Conservation (phyloP, 1,140 invertebrate species). For the Ridgeia piscesae region DNA sequence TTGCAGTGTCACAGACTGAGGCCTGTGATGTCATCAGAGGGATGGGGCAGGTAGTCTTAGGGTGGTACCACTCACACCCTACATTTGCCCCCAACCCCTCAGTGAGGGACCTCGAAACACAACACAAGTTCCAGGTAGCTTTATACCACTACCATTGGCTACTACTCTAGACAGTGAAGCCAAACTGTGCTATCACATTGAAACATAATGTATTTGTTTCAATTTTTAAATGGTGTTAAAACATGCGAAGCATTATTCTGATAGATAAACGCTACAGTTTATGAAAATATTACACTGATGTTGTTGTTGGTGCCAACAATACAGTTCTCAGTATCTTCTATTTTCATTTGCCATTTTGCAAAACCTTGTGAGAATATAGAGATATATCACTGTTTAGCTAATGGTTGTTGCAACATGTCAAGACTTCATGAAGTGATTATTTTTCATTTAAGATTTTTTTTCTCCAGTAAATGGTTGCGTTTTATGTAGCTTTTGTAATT, state of each 20-base stretch:
- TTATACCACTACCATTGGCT: not conserved
- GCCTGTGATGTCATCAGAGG: constrained; percentile 62
- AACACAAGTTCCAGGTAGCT: constrained; percentile 59
- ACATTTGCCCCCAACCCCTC: constrained; percentile 84
- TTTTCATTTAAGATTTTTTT: not conserved
- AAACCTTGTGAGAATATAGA: not conserved
- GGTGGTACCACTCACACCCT: constrained; percentile 97
- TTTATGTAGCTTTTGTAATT: not conserved
- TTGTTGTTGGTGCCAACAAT: not conserved
- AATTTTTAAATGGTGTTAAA: too few relatives aligned
- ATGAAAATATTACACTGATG: not conserved
- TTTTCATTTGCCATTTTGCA: not conserved
- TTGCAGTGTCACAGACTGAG: constrained; percentile 62
- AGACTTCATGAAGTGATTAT: not conserved
- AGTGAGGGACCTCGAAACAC: constrained; percentile 74
- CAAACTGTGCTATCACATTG: not conserved
- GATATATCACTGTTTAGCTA: not conserved
- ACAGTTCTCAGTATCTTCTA: not conserved
- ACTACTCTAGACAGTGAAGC: not conserved
- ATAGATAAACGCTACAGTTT: not conserved
- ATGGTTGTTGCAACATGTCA: not conserved
- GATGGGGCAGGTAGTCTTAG: constrained; percentile 70
- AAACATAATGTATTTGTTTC: constrained; percentile 1
- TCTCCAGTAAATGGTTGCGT: not conserved
- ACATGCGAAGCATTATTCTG: not conserved